Evolutionary conservation across 2,797 vertebrate genomes (phyloP).

Genomic region (Xenops minutus): DNA sequence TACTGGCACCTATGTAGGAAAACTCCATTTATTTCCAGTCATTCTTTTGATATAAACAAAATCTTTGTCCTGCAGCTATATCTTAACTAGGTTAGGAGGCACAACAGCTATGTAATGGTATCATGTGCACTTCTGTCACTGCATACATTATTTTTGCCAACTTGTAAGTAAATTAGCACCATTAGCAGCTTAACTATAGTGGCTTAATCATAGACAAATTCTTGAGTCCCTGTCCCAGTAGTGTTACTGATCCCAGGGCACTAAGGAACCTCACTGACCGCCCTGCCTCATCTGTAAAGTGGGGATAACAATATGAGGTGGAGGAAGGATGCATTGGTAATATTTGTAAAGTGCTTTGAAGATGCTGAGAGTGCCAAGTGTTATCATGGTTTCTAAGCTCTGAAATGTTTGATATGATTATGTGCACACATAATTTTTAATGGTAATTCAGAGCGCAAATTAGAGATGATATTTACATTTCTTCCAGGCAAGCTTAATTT

Average conservation of each 20-base stretch:
- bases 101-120: not conserved
- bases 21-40: not conserved
- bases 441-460: constrained; percentile 72
- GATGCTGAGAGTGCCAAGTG: constrained; percentile 49
- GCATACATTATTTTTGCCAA: constrained; percentile 18
- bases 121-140: not conserved
- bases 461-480: constrained; percentile 72
- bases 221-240: not conserved
- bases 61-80: constrained; percentile 15
- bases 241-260: not conserved
- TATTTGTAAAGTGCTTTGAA: constrained; percentile 61
- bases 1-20: constrained; percentile 2
- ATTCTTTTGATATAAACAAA: constrained; percentile 17
- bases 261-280: not conserved
- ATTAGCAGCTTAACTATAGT: not conserved
- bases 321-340: constrained; percentile 14
- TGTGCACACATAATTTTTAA: constrained; percentile 68
- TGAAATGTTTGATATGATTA: constrained; percentile 71
- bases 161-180: constrained; percentile 31
- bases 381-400: constrained; percentile 65
- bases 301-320: constrained; percentile 56
- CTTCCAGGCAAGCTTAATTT: constrained; percentile 75
- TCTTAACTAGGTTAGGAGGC: not conserved
- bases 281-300: constrained; percentile 20
- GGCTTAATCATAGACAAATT: constrained; percentile 15